These are phyloP conservation scores for Trachelus stipa DNA, from an alignment of 2,888 invertebrate species.

Conservation along the genomic window DNA sequence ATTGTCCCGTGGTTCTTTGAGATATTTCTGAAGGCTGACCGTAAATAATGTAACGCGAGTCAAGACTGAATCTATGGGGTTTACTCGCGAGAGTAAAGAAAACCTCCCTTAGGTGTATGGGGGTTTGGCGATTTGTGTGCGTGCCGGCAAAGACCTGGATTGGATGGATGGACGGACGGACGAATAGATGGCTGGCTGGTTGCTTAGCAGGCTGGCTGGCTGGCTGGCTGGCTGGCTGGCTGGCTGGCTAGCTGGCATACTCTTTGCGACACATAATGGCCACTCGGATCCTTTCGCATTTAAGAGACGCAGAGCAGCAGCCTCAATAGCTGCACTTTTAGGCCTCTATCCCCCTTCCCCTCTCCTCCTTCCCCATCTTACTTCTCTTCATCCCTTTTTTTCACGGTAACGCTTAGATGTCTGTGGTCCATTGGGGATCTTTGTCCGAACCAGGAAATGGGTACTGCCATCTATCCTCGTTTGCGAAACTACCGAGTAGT, in stretches of 20 bases:
- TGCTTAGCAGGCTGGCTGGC: neutral
- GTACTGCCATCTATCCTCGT: no score
- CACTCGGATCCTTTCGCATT: conserved; percentile 3
- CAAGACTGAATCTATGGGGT: no score
- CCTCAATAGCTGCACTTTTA: neutral
- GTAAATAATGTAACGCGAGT: conserved; percentile 20
- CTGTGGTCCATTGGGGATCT: no score
- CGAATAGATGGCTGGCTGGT: no score
- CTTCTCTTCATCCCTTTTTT: conserved; percentile 1
- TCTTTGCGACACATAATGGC: conserved; percentile 28
- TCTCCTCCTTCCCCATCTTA: neutral
- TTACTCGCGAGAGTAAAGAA: no score
- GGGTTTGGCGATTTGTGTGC: no score
- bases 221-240: conserved; percentile 10
- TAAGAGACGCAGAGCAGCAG: neutral
- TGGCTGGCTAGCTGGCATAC: conserved; percentile 13
- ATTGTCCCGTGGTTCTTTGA: conserved; percentile 17
- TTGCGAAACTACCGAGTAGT: no score
- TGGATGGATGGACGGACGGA: no score
- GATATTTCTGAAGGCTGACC: conserved; percentile 21
- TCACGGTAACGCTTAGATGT: no score
- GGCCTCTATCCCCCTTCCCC: neutral
- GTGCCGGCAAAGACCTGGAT: no score
- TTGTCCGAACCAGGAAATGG: no score
- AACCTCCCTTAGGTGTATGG: no score